Percentiles rank a stretch among this genome's conserved stretches.
Evolutionary conservation across 2,797 vertebrate species (phyloP).

Genomic region (Acomys russatus): DNA sequence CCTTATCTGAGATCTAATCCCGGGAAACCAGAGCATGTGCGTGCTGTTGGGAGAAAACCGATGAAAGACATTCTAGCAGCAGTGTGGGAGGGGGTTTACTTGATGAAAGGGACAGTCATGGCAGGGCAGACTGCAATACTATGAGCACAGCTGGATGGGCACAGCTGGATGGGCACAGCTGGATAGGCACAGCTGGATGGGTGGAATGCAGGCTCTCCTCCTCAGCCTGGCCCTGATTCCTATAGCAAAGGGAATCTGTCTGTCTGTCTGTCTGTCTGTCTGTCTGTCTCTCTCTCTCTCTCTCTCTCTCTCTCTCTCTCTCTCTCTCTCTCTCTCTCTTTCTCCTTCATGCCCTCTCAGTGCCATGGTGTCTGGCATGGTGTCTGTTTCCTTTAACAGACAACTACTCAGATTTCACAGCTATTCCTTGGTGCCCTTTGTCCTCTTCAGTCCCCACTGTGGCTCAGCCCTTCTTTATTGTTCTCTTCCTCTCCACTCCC

Average conservation of each 20-base stretch:
- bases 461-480: background rate
- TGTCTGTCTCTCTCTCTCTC: no score
- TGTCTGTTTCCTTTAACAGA: background rate
- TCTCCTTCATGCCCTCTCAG: background rate
- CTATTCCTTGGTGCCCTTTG: background rate
- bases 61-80: background rate
- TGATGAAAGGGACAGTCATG: background rate
- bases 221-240: rapidly evolving
- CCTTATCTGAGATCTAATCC: background rate
- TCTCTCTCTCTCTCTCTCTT: no score
- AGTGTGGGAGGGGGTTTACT: background rate
- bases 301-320: no score
- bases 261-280: background rate
- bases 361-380: rapidly evolving
- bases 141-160: background rate
- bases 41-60: background rate
- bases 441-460: background rate
- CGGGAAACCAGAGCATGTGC: conserved; percentile 3
- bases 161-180: background rate
- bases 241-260: background rate
- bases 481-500: background rate
- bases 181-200: no score
- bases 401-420: background rate
- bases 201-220: no score
- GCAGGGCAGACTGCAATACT: background rate